Evolutionary conservation across 2,888 invertebrate species (phyloP).

Genomic region (Ypsolopha sequella): DNA sequence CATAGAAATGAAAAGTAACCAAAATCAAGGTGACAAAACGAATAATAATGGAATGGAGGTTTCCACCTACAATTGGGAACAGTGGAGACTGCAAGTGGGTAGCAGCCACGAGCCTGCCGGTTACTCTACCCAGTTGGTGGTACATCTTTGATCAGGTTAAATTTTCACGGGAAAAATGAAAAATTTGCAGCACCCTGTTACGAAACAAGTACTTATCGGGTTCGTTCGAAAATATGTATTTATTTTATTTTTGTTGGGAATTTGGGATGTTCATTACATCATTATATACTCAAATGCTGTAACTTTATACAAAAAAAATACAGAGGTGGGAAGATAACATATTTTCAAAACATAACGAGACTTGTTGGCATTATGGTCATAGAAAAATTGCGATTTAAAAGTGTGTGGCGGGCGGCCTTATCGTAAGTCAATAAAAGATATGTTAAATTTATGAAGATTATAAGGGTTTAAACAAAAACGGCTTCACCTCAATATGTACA

Average conservation of each 20-base stretch:
- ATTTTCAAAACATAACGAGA: too few species aligned
- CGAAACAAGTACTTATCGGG: constrained; percentile 13
- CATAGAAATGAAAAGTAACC: background rate
- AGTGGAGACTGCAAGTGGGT: constrained; percentile 52
- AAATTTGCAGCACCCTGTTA: constrained; percentile 4
- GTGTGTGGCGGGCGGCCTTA: too few species aligned
- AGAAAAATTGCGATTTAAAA: too few species aligned
- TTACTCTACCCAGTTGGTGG: constrained; percentile 53
- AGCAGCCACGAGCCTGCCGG: constrained; percentile 53
- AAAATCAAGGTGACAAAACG: background rate
- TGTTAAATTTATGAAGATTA: too few species aligned
- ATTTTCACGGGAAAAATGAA: background rate
- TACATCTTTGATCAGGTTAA: constrained; percentile 39
- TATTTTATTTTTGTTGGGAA: background rate
- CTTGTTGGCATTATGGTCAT: too few species aligned
- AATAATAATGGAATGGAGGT: background rate
- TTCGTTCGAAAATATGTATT: constrained; percentile 25
- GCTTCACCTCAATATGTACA: too few species aligned
- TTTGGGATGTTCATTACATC: background rate
- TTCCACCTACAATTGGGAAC: constrained; percentile 49
- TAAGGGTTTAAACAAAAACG: too few species aligned
- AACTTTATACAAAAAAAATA: too few species aligned
- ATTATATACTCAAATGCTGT: too few species aligned
- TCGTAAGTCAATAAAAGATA: too few species aligned
- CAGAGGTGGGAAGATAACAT: too few species aligned